Percentiles rank a stretch among this genome's conserved stretches.
Evolutionary conservation across 37 sponge, comb jelly and placozoan genomes (phyloP).

Genomic region (Eunapius fragilis): DNA sequence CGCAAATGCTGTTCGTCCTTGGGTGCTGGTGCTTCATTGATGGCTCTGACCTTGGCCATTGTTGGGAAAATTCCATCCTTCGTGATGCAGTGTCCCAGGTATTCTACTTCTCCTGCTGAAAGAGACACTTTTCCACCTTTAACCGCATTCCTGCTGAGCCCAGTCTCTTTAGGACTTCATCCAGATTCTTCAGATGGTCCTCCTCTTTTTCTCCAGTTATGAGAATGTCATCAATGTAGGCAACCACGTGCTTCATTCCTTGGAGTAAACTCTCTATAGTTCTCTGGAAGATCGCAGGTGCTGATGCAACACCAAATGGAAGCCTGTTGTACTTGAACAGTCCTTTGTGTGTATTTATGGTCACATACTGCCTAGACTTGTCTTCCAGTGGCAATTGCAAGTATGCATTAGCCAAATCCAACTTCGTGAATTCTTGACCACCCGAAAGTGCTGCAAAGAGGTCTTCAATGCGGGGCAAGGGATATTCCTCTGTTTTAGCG

Average conservation of each 20-base stretch:
- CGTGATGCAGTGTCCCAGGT: conserved; percentile 53
- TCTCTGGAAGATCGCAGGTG: conserved; percentile 53
- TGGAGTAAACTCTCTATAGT: conserved; percentile 40
- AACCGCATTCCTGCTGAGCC: conserved; percentile 36
- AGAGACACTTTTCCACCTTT: conserved; percentile 48
- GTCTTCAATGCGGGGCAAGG: conserved; percentile 49
- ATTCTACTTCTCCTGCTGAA: conserved; percentile 43
- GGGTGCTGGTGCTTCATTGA: conserved; percentile 28
- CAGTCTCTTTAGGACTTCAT: conserved; percentile 28
- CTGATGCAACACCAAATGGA: conserved; percentile 42
- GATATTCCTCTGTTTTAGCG: conserved; percentile 23
- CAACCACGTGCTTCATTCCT: conserved; percentile 20
- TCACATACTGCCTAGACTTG: conserved; percentile 14
- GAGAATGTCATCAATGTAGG: conserved; percentile 42
- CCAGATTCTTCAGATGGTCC: conserved; percentile 29
- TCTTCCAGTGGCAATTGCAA: conserved; percentile 29
- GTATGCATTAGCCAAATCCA: conserved; percentile 52
- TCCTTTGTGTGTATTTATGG: conserved; percentile 54
- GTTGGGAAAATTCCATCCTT: conserved; percentile 21
- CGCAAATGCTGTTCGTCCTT: conserved; percentile 2
- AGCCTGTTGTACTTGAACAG: conserved; percentile 47
- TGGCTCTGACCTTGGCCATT: conserved; percentile 15
- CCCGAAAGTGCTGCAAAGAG: conserved; percentile 31
- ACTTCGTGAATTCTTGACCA: conserved; percentile 37
- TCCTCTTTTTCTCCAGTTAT: conserved; percentile 8